Evolutionary conservation across 2,797 vertebrate genomes (phyloP).

Genomic region (Sardinella longiceps): DNA sequence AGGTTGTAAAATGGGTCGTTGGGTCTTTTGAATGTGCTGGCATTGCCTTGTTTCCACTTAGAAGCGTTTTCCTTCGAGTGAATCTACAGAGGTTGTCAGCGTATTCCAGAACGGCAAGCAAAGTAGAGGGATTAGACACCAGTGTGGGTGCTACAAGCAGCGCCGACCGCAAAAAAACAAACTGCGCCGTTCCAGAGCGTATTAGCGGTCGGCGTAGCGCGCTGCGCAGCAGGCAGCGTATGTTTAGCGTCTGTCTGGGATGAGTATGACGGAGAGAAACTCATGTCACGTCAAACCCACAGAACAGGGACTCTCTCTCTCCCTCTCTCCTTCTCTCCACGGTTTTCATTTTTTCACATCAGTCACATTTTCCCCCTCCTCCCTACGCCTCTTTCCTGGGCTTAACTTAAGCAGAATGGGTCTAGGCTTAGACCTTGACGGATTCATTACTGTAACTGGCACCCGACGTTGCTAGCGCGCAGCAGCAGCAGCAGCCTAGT

Average conservation of each 20-base stretch:
- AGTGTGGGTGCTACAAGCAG: slow-evolving; percentile 9
- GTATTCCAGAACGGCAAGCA: background rate
- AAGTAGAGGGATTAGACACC: background rate
- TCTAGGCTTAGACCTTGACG: slow-evolving; percentile 27
- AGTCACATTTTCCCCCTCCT: too few relatives aligned
- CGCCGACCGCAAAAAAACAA: slow-evolving; percentile 17
- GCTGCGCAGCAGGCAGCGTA: background rate
- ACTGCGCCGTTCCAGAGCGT: background rate
- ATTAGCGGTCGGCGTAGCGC: background rate
- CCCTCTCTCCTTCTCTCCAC: background rate
- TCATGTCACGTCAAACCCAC: background rate
- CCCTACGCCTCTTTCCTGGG: background rate
- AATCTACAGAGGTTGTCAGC: background rate
- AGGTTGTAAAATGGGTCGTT: background rate
- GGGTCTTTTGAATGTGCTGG: background rate
- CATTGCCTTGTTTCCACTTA: background rate
- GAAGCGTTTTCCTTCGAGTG: background rate
- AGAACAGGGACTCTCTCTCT: background rate
- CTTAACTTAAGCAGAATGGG: background rate
- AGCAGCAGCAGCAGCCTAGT: slow-evolving; percentile 48
- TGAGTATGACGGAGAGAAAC: background rate
- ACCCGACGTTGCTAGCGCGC: slow-evolving; percentile 49
- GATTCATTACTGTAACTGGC: slow-evolving; percentile 52
- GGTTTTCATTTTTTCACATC: background rate
- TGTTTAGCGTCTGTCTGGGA: slow-evolving; percentile 11